Conservation (phyloP, 2,113 vertebrate species). For the Campylomormyrus numenius region DNA sequence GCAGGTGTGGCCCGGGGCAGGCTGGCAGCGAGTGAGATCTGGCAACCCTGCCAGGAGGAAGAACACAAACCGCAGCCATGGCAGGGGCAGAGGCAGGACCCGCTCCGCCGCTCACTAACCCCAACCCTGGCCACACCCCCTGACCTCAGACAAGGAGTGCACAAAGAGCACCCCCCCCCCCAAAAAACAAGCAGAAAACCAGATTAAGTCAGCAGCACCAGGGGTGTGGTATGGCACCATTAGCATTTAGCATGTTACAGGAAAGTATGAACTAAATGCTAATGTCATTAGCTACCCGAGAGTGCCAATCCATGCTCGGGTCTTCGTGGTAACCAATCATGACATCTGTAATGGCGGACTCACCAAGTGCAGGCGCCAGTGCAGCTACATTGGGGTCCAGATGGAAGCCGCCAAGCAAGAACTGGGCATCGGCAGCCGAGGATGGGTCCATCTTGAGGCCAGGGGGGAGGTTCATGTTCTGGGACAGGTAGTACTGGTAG, state of each 20-base stretch:
- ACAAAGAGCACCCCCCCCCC: not conserved
- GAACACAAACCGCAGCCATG: not conserved
- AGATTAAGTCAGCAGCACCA: not conserved
- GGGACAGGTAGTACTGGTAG: constrained; percentile 96
- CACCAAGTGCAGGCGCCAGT: constrained; percentile 84
- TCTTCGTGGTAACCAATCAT: not conserved
- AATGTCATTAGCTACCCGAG: not conserved
- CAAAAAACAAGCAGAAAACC: not conserved
- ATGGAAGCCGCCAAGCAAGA: constrained; percentile 88
- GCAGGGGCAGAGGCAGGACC: not conserved
- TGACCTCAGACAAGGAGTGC: not conserved
- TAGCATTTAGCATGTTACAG: not conserved
- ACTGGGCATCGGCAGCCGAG: constrained; percentile 73
- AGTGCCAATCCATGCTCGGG: not conserved
- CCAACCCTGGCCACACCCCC: not conserved
- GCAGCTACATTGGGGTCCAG: constrained; percentile 83
- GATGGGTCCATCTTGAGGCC: constrained; percentile 82
- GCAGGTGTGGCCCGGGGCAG: constrained; percentile 26
- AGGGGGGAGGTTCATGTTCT: constrained; percentile 89
- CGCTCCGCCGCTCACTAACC: not conserved
- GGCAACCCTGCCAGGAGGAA: not conserved
- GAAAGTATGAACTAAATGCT: not conserved
- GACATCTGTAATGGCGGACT: constrained; percentile 42
- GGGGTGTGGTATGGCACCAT: not conserved
- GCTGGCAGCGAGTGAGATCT: constrained; percentile 10